Evolutionary conservation across 2,888 invertebrate species (phyloP).

Genomic region (Mimas tiliae): DNA sequence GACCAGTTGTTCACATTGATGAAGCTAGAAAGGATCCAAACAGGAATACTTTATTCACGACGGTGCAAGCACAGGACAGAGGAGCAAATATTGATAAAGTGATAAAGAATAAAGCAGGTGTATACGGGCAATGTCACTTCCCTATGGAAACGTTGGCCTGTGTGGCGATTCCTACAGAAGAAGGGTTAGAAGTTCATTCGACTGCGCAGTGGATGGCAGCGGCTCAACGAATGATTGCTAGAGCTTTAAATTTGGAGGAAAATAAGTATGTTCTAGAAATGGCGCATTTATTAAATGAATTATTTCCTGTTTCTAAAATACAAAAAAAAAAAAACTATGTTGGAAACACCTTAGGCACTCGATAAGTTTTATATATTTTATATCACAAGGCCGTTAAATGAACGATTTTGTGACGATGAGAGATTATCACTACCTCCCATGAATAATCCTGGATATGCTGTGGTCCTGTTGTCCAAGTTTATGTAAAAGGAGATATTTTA

Average conservation of each 20-base stretch:
- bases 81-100: conserved; percentile 51
- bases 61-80: conserved; percentile 42
- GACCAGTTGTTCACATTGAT: conserved; percentile 54
- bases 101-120: conserved; percentile 52
- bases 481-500: too few species aligned
- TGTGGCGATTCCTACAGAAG: conserved; percentile 86
- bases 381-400: too few species aligned
- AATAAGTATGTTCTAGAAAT: conserved; percentile 69
- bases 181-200: conserved; percentile 85
- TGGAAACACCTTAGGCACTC: too few species aligned
- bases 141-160: conserved; percentile 87
- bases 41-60: conserved; percentile 40
- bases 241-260: conserved; percentile 76
- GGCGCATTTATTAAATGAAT: not conserved
- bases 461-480: too few species aligned
- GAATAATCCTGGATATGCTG: too few species aligned
- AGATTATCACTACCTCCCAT: too few species aligned
- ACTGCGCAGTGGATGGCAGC: conserved; percentile 84
- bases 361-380: too few species aligned
- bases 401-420: too few species aligned
- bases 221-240: conserved; percentile 77
- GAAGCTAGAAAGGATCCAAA: conserved; percentile 47
- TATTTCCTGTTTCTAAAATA: too few species aligned
- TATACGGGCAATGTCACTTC: conserved; percentile 86
- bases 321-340: too few species aligned